Base-by-base conservation (phyloP, 1,140 invertebrate species). In the Belonocnema kinseyi region DNA sequence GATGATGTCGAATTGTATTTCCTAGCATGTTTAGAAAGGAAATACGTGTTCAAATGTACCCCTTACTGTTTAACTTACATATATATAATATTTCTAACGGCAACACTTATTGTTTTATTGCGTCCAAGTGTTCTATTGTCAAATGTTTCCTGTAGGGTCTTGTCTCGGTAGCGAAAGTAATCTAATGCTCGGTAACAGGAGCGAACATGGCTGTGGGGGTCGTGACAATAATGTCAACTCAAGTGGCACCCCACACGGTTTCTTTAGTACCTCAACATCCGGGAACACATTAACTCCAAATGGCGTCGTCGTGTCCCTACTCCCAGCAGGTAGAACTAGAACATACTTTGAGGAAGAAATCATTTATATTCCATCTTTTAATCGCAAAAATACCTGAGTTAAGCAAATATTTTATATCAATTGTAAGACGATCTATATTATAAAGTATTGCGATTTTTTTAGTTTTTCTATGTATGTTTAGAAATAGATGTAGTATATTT, bases 61-160 rank as follows among this genome's bases (percentile, higher is more conserved):
- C 26, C 26, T 33, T 33, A 33, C 26, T 33, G 5, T 33, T 33
- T 33, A 0, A 33, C 5, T 0, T 33, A 46, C 7, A 46, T 46
- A 46, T 2, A 46, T 46, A 46, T 10, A 46, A 46, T 46, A 46
- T 46, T 46, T 46, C 40, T 46, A 46, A 66, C n/a, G 61, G 26
- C 46, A 66, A 66, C 16, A 40, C 61, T 40, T 66, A 33, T 66
- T 66, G 21, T 4, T 26, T 66, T 66, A 66, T 26, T n/a, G 17
- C 21, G 21, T 21, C 58, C 8, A 21, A 66, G 61, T 66, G 61
- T 66, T 66, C 14, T 16, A 14, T 66, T 66, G n/a, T 66, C 61
- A 66, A 40, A 66, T 66, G 61, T 66, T 66, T 66, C 61, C 61
- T 66, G 26, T 66, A 16, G 61, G 61, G 1, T 66, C 33, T 66